A percentile compares a stretch with the other conserved stretches of the same genome.
Conservation (phyloP, 1,140 invertebrate species). For the Drosophila jambulina region DNA sequence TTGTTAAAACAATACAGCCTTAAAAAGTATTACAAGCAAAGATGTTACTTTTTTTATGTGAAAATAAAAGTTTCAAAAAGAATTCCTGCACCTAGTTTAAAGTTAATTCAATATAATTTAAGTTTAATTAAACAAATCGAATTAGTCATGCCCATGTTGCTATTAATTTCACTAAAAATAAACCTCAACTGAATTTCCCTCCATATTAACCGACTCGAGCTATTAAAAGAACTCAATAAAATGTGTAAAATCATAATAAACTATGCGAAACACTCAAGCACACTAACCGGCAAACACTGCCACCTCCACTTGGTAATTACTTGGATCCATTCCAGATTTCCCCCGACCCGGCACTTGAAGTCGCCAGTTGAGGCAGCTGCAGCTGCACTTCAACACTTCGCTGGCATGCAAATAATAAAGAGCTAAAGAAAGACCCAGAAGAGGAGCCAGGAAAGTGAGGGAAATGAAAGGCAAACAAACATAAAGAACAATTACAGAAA, state of each 20-base stretch:
- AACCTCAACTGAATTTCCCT: neutral
- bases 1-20: neutral
- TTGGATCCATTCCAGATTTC: slow-evolving; percentile 51
- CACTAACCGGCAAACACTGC: slow-evolving; percentile 2
- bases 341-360: slow-evolving; percentile 17
- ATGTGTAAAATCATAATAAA: slow-evolving; percentile 47
- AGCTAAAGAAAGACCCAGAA: slow-evolving; percentile 9
- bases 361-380: slow-evolving; percentile 38
- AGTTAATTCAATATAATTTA: too few relatives aligned
- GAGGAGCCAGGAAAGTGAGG: neutral
- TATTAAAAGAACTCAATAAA: slow-evolving; percentile 27
- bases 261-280: slow-evolving; percentile 44
- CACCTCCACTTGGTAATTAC: slow-evolving; percentile 41
- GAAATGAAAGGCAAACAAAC: slow-evolving; percentile 57
- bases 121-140: too few relatives aligned
- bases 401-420: slow-evolving; percentile 58
- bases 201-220: neutral
- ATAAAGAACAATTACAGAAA: slow-evolving; percentile 52
- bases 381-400: slow-evolving; percentile 54
- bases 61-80: neutral
- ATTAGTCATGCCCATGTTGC: too few relatives aligned
- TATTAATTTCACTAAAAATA: neutral
- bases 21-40: neutral
- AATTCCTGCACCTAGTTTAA: too few relatives aligned
- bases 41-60: too few relatives aligned